Evolutionary conservation across 2,888 invertebrate species (phyloP), one percentile per base, ranked within the genome.

Genomic region (Protophormia terraenovae): DNA sequence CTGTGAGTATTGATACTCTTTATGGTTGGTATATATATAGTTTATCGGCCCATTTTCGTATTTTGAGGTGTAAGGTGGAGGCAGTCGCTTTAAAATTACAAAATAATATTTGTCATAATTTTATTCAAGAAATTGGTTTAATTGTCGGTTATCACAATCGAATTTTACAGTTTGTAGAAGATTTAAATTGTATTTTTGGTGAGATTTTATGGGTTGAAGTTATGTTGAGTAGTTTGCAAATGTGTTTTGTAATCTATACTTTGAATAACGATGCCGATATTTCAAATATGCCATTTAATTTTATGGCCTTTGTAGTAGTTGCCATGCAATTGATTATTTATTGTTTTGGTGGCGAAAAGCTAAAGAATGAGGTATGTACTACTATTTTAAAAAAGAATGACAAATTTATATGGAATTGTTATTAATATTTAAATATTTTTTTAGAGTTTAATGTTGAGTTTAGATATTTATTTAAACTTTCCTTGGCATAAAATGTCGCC

Each of bases 271-370:
- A 82, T 38, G 12, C 55, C 0, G 84, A 86, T 45, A 12, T 62
- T 7, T 77, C 72, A 0, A 83, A 73, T 82, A 72, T 82, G 24
- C 81, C 79, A 5, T 85, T 86, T 55, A 73, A 85, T 47, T 58
- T 64, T 10, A 12, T 73, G 24, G 45, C 79, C 8, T 19, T 86
- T 2, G 3, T 69, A 1, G 73, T 81, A 0, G 75, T 82, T 3
- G 16, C 66, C 1, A 60, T 88, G 32, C 87, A 88, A 38, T 22
- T 87, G 67, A 77, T 85, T n/a, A 86, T 88, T 19, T 87, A 87
- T 73, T 87, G 88, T 16, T 87, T 86, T 67, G 88, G 88, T 1
- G 88, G 88, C 1, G 83, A 87, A 47, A 85, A 87, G 60, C 58
- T 88, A 16, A 80, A 85, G n/a, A 62, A 67, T 81, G 88, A 87